Base-by-base conservation (phyloP, 2,113 vertebrate genomes). In the Otis tarda region DNA sequence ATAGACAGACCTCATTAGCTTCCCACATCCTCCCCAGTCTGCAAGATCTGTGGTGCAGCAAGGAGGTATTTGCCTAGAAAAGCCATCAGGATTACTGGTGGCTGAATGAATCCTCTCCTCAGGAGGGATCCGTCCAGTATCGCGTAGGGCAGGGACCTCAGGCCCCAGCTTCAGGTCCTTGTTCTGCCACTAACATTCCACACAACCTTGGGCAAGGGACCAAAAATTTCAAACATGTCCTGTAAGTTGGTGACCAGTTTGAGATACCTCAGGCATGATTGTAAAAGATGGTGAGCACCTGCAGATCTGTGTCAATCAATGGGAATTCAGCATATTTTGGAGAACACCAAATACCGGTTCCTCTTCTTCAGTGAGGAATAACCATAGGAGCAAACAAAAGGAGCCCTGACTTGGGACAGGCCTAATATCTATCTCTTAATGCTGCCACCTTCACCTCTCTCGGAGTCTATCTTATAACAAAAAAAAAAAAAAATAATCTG, bases 61-160 rank as follows among this genome's bases (percentile, higher is more conserved):
- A 55, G 60, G 65, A 78, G 33, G 25, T 17, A 10, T 76, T 88
- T 91, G 47, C 47, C 56, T 69, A 43, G 41, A 49, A 59, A 49
- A 74, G 7, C 57, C 71, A 5, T 16, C 47, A 33, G 37, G 30
- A 3, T 47, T 22, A 7, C 25, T 31, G n/a, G 20, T 39, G 28
- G 14, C 3, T 15, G 67, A 35, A 8, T 3, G 35, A 35, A 37
- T 49, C 22, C 28, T 50, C 30, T 74, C 12, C 4, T 41, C 28
- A 9, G 76, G 39, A 83, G 50, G n/a, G 41, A 74, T 7, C n/a
- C 0, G 0, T 9, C n/a, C 12, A 16, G n/a, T 55, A 33, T n/a
- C 1, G 0, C 17, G 4, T 4, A 21, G 53, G 31, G 7, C 39
- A 47, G 67, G 43, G 59, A 41, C 56, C 49, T 60, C 69, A 37